Conservation (phyloP, 1,140 invertebrate genomes). For the Saxidomus purpurata region DNA sequence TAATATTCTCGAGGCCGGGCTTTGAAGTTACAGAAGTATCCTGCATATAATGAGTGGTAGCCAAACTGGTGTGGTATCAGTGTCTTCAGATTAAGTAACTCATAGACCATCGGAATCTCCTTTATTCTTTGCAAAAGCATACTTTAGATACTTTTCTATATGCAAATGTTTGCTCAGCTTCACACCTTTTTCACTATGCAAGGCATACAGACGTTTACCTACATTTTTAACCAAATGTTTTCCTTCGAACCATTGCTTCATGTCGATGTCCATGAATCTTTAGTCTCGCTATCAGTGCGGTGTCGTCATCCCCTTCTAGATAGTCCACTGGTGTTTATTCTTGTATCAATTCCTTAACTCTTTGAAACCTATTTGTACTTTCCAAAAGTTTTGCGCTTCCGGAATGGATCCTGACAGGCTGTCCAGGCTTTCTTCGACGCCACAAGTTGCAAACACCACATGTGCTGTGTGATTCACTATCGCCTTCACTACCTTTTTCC, state of each 20-base stretch:
- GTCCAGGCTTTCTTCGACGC: conserved; percentile 40
- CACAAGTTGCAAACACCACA: conserved; percentile 49
- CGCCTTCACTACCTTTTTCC: conserved; percentile 26
- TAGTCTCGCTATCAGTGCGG: neutral
- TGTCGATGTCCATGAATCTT: conserved; percentile 8
- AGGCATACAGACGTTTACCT: conserved; percentile 40
- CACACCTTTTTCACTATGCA: conserved; percentile 28
- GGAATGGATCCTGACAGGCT: conserved; percentile 26
- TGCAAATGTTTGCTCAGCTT: conserved; percentile 47
- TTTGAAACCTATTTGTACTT: conserved; percentile 11
- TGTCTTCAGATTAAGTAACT: conserved; percentile 45
- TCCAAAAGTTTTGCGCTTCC: conserved; percentile 47
- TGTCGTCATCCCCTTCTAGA: conserved; percentile 54
- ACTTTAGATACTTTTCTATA: conserved; percentile 50
- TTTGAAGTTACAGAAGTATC: conserved; percentile 46
- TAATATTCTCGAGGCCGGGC: neutral
- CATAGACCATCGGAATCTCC: neutral
- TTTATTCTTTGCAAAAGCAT: conserved; percentile 45
- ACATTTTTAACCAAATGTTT: conserved; percentile 48
- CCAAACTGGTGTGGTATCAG: conserved; percentile 45
- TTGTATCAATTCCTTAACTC: conserved; percentile 2
- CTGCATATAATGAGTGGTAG: conserved; percentile 17
- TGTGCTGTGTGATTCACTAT: neutral
- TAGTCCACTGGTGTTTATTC: conserved; percentile 34
- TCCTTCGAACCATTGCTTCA: too few relatives aligned